A percentile compares a stretch with the other conserved stretches of the same genome.
Evolutionary conservation across 30 jellyfish, hydroid and myxozoan genomes (phyloP).

Genomic region (Cassiopea xamachana): DNA sequence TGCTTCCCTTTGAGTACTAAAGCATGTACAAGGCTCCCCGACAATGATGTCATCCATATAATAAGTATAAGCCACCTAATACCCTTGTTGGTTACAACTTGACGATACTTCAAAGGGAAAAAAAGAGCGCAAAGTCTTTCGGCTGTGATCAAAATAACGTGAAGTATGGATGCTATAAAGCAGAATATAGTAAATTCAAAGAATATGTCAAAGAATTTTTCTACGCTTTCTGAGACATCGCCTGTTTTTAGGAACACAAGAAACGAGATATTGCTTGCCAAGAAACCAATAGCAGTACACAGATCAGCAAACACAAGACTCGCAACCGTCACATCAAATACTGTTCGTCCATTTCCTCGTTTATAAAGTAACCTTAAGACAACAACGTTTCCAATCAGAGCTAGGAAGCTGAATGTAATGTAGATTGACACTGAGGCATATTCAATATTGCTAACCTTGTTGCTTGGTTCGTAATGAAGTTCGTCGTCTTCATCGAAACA

Average conservation of each 20-base stretch:
- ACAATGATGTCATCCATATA: constrained; percentile 41
- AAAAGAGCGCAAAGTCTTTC: constrained; percentile 38
- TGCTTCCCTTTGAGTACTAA: background rate
- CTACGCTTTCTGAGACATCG: background rate
- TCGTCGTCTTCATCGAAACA: background rate
- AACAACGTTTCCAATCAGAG: constrained; percentile 28
- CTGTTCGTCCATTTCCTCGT: constrained; percentile 12
- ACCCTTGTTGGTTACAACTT: constrained; percentile 12
- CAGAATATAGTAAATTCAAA: constrained; percentile 21
- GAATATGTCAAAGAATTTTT: background rate
- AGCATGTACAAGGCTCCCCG: background rate
- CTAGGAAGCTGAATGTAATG: constrained; percentile 27
- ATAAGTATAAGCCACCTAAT: constrained; percentile 5
- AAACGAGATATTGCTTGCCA: constrained; percentile 5
- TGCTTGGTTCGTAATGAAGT: background rate
- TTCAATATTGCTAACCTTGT: background rate
- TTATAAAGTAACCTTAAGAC: constrained; percentile 11
- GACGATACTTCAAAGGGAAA: constrained; percentile 46
- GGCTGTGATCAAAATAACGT: constrained; percentile 28
- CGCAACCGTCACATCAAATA: constrained; percentile 49
- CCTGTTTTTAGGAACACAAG: background rate
- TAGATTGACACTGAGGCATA: background rate
- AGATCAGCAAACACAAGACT: constrained; percentile 55
- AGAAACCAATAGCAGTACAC: background rate
- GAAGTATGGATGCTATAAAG: constrained; percentile 37